phyloP scores from a whole-genome alignment of 2,113 vertebrate genomes.

The Sceloporus undulatus region DNA sequence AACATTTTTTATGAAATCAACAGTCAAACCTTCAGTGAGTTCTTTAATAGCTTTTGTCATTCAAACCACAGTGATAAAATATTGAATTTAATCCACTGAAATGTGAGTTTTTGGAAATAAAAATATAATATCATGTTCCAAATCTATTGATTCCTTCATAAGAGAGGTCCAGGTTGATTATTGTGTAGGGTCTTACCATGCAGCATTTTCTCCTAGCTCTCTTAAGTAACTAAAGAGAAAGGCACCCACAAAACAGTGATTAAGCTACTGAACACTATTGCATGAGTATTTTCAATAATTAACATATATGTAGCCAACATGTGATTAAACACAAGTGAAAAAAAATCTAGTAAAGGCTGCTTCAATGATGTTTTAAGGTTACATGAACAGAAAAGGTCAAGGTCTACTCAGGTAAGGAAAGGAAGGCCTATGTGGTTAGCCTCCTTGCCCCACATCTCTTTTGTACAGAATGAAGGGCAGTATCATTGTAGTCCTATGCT shows the following conservation, averaged over 20 bases:
- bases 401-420: neutral
- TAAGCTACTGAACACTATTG: neutral
- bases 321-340: neutral
- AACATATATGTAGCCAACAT: neutral
- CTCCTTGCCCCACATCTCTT: neutral
- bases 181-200: neutral
- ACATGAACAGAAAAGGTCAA: neutral
- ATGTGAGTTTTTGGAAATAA: slow-evolving; percentile 37
- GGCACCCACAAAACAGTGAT: neutral
- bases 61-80: slow-evolving; percentile 25
- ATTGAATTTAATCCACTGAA: slow-evolving; percentile 16
- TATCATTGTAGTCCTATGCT: neutral
- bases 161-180: neutral
- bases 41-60: neutral
- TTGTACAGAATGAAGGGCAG: neutral
- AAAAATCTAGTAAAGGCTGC: neutral
- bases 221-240: neutral
- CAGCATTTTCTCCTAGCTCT: neutral
- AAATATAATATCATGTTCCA: neutral
- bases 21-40: neutral
- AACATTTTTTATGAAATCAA: slow-evolving; percentile 42
- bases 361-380: neutral
- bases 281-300: neutral
- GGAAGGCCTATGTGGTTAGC: neutral
- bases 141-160: neutral